Base-by-base conservation (phyloP, 2,113 vertebrate genomes). In the Syngnathus floridae region DNA sequence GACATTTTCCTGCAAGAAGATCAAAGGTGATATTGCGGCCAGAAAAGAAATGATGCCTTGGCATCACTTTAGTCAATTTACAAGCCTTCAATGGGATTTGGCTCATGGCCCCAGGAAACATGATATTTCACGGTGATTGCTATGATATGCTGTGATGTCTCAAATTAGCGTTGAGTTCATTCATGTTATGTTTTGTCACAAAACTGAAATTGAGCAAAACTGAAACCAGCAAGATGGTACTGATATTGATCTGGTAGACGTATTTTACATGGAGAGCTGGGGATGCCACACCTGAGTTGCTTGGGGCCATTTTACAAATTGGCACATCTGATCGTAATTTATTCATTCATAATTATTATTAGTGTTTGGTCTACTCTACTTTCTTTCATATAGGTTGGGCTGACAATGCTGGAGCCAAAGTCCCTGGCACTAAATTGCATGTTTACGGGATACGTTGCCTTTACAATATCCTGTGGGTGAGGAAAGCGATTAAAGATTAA, bases 401-500 rank as follows among this genome's bases (percentile, higher is more conserved):
- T 19, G 12, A 38, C 57, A 60, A 11, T 13, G 11, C 51, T 26
- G 51, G 10, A 22, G 10, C 12, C 10, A 55, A 31, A 31, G 43
- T 56, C 26, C 5, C 26, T 31, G 26, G 31, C 52, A 55, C 40
- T 21, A 13, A 60, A 21, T 48, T 63, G 45, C 43, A 13, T 36
- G 16, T 35, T 31, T 31, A 19, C 21, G 35, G 26, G 22, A 26
- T 46, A 46, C 37, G 36, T 37, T 35, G 41, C 61, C 21, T 64
- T 67, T 35, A 16, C 60, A 54, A 59, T 57, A 4, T 59, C 38
- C 16, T 26, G 38, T 48, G 61, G 66, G 54, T 61, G 46, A 14
- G n/a, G 2, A 79, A 52, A 62, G 10, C 62, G 57, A 73, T 69
- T 57, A 59, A 14, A 67, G 49, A 76, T 64, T 65, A 71, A 2